Conservation (phyloP, 2,888 invertebrate species). For the Lottia gigantea region DNA sequence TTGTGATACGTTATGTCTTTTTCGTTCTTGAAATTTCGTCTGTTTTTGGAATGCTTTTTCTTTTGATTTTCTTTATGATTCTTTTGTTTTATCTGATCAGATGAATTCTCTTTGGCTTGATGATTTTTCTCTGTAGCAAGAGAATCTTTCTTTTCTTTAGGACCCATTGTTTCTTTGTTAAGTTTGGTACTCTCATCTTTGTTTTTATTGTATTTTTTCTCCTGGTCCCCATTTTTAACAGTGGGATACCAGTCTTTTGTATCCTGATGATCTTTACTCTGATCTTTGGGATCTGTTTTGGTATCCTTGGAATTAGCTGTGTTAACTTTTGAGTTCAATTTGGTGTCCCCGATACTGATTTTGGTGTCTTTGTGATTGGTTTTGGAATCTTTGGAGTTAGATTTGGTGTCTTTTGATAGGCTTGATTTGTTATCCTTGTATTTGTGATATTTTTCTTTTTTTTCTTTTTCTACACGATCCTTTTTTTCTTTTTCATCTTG, state of each 20-base stretch:
- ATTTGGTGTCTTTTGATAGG: not conserved
- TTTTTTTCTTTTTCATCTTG: not conserved
- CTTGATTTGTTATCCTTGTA: not conserved
- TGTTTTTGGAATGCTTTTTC: not conserved
- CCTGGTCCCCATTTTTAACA: conserved; percentile 16
- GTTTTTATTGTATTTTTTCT: not conserved
- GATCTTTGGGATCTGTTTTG: not conserved
- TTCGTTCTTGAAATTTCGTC: not conserved
- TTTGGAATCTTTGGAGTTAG: no score
- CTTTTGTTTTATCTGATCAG: no score
- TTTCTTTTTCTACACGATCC: not conserved
- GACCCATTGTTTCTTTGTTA: conserved; percentile 5
- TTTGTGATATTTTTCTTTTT: conserved; percentile 5
- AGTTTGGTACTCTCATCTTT: conserved; percentile 10
- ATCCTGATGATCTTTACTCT: not conserved
- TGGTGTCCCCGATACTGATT: no score
- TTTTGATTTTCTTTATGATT: not conserved
- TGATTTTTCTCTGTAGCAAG: not conserved
- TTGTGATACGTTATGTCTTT: conserved; percentile 5
- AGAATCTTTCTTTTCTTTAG: not conserved
- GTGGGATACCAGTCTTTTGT: conserved; percentile 25
- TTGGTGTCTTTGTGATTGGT: no score
- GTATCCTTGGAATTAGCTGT: no score
- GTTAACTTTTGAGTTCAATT: no score
- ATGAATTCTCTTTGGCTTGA: conserved; percentile 5